These are phyloP conservation scores for Leptinotarsa rubiginosa DNA, from an alignment of 2,888 invertebrate genomes.

Conservation along the genomic window DNA sequence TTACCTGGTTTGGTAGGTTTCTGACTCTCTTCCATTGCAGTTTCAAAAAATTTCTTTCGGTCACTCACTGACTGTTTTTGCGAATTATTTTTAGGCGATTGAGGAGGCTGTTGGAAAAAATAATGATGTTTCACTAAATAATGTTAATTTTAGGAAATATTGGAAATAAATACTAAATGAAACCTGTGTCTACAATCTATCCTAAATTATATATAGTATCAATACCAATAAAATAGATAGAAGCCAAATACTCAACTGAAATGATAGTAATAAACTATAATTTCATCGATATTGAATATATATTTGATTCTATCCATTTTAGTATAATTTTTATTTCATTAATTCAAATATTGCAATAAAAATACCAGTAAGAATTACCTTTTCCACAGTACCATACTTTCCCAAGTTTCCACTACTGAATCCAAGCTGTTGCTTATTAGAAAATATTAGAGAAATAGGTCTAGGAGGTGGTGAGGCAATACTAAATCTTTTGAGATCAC, in stretches of 20 bases:
- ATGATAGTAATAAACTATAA: too few relatives aligned
- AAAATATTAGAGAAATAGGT: conserved; percentile 49
- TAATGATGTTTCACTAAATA: neutral
- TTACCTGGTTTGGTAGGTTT: conserved; percentile 88
- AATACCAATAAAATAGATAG: neutral
- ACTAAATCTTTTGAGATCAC: conserved; percentile 7
- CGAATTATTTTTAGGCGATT: conserved; percentile 79
- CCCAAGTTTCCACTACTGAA: conserved; percentile 46
- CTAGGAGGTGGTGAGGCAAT: conserved; percentile 45
- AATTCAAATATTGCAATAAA: neutral
- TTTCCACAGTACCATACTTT: conserved; percentile 45
- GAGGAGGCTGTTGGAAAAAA: conserved; percentile 65
- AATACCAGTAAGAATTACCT: conserved; percentile 41
- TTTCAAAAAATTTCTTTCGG: conserved; percentile 95
- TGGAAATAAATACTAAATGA: neutral
- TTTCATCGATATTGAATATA: neutral
- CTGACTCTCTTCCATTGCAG: conserved; percentile 93
- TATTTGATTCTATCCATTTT: conserved; percentile 10
- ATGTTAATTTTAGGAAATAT: neutral
- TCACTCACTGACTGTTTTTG: conserved; percentile 91
- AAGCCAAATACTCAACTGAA: neutral
- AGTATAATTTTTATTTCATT: neutral
- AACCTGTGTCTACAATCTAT: neutral
- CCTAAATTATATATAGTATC: neutral
- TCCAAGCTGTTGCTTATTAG: conserved; percentile 51